Conservation (phyloP, 2,797 vertebrate species). For the Alosa sapidissima region DNA sequence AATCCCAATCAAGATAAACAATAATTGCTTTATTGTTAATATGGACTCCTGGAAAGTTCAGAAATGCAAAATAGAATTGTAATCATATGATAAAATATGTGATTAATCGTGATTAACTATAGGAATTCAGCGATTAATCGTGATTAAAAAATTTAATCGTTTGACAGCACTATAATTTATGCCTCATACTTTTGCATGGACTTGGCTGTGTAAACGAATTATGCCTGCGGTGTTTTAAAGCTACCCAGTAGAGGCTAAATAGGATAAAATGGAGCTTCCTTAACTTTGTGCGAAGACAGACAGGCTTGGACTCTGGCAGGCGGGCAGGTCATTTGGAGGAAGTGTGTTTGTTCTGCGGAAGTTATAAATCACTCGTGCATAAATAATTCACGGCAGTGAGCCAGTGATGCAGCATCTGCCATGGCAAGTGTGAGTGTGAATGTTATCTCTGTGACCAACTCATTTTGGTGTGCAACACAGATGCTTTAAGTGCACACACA, state of each 20-base stretch:
- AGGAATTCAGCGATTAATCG: too few relatives aligned
- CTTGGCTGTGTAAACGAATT: neutral
- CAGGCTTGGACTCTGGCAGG: neutral
- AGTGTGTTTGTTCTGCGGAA: constrained; percentile 44
- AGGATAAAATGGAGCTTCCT: neutral
- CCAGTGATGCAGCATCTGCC: constrained; percentile 39
- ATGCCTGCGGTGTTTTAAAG: neutral
- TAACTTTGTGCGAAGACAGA: neutral
- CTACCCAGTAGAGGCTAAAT: neutral
- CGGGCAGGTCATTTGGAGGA: constrained; percentile 27
- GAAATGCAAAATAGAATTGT: too few relatives aligned
- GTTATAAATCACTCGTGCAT: constrained; percentile 45
- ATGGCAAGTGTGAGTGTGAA: neutral
- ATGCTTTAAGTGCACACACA: constrained; percentile 1
- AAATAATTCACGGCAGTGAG: constrained; percentile 43
- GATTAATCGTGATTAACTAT: too few relatives aligned
- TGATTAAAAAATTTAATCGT: too few relatives aligned
- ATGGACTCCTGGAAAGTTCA: too few relatives aligned
- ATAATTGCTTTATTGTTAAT: too few relatives aligned
- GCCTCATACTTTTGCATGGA: neutral
- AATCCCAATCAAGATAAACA: too few relatives aligned
- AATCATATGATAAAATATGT: too few relatives aligned
- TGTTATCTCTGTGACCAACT: constrained; percentile 38
- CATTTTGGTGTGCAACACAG: neutral
- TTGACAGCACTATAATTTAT: constrained; percentile 52